Percentiles rank a stretch among this genome's conserved stretches.
These are phyloP conservation scores for Drosophila sordidula DNA, from an alignment of 2,888 invertebrate species.

Conservation along the genomic window DNA sequence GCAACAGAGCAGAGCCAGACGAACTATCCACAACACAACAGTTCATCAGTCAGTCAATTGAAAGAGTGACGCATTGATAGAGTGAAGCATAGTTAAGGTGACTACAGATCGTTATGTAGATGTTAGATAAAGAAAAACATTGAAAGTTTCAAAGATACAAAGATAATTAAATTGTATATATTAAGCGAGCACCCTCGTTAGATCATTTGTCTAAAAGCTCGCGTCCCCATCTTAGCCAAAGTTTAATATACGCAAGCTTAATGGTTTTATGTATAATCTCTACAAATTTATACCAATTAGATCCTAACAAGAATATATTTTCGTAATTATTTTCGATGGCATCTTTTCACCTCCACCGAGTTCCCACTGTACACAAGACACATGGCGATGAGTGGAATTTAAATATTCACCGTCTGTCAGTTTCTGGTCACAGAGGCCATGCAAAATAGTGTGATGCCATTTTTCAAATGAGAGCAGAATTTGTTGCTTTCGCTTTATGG, in stretches of 20 bases:
- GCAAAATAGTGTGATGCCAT: constrained; percentile 67
- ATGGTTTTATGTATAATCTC: background rate
- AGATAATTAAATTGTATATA: constrained; percentile 5
- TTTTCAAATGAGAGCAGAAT: constrained; percentile 62
- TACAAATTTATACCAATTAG: background rate
- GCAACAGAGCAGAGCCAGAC: constrained; percentile 25
- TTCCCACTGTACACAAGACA: constrained; percentile 33
- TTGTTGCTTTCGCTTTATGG: constrained; percentile 21
- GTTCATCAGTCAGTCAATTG: constrained; percentile 47
- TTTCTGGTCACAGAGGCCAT: constrained; percentile 38
- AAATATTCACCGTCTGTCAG: constrained; percentile 17
- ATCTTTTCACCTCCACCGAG: constrained; percentile 6
- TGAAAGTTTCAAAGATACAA: background rate
- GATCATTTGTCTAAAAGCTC: background rate
- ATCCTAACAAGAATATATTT: background rate
- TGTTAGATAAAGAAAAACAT: constrained; percentile 3
- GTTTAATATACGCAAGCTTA: background rate
- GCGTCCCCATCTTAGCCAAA: background rate
- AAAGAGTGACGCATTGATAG: constrained; percentile 36
- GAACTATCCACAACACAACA: constrained; percentile 30
- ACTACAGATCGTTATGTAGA: constrained; percentile 11
- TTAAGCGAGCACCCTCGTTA: background rate
- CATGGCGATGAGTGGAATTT: constrained; percentile 22
- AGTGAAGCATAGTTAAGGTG: constrained; percentile 28
- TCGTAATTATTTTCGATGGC: background rate